Percentiles rank a stretch among this genome's conserved stretches.
These are phyloP conservation scores for Poeciliopsis retropinna DNA, from an alignment of 2,113 vertebrate genomes.

Conservation along the genomic window DNA sequence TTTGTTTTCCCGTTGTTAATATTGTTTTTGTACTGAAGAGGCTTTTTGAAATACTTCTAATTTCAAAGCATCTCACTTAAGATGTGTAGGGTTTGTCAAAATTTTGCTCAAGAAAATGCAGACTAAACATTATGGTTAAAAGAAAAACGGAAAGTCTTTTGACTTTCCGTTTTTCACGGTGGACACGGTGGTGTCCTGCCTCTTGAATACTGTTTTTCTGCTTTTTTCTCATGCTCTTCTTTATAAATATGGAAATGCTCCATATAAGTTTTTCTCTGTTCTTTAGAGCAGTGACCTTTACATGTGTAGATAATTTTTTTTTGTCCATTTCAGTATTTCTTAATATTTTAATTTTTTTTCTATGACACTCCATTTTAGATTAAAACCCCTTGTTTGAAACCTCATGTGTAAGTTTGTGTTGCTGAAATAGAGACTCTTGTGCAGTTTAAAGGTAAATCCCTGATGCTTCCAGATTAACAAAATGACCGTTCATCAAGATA, in stretches of 20 bases:
- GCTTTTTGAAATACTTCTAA: neutral
- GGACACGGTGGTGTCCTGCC: neutral
- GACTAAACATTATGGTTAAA: neutral
- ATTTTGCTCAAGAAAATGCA: neutral
- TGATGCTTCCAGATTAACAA: no score
- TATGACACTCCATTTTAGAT: neutral
- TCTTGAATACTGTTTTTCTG: neutral
- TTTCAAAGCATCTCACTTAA: neutral
- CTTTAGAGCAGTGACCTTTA: conserved; percentile 6
- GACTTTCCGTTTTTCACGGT: no score
- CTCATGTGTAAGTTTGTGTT: conserved; percentile 3
- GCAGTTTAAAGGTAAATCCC: no score
- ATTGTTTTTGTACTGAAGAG: neutral
- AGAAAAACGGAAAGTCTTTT: neutral
- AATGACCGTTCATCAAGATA: no score
- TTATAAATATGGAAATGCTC: no score
- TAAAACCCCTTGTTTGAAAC: conserved; percentile 9
- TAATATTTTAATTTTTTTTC: conserved; percentile 4
- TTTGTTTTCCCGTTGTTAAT: conserved; percentile 32
- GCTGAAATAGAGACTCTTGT: no score
- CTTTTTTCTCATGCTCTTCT: neutral
- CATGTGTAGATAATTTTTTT: conserved; percentile 3
- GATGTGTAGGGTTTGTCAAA: neutral
- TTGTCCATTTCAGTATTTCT: conserved; percentile 2
- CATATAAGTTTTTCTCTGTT: conserved; percentile 4